A percentile compares a stretch with the other conserved stretches of the same genome.
Conservation (phyloP, 2,888 invertebrate genomes). For the Drosophila paracracens region DNA sequence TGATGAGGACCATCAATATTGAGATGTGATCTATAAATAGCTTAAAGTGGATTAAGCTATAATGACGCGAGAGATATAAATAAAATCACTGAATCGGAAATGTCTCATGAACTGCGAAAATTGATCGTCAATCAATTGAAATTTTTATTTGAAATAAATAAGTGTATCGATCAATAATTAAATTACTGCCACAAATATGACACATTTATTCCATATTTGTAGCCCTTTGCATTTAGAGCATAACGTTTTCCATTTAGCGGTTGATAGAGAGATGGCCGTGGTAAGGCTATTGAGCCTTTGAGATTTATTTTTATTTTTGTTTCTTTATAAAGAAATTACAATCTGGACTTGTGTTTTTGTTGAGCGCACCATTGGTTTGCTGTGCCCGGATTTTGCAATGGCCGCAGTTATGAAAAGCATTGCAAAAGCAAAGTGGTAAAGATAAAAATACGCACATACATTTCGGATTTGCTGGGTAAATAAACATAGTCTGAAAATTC, state of each 20-base stretch:
- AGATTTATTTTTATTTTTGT: neutral
- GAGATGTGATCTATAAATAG: neutral
- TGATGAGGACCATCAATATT: neutral
- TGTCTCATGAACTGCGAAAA: neutral
- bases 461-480: conserved; percentile 27
- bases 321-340: conserved; percentile 1
- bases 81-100: neutral
- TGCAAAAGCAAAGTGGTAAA: conserved; percentile 44
- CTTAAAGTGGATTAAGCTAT: neutral
- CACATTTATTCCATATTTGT: neutral
- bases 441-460: conserved; percentile 44
- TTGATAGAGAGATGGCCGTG: neutral
- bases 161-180: neutral
- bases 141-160: neutral
- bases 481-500: neutral
- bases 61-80: neutral
- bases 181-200: neutral
- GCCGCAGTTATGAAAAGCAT: conserved; percentile 32
- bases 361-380: conserved; percentile 21
- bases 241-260: neutral
- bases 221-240: neutral
- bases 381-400: conserved; percentile 31
- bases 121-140: neutral
- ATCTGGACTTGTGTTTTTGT: conserved; percentile 4
- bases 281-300: neutral